Evolutionary conservation across 1,140 invertebrate genomes (phyloP).

Genomic region (Platyscapa corneri): DNA sequence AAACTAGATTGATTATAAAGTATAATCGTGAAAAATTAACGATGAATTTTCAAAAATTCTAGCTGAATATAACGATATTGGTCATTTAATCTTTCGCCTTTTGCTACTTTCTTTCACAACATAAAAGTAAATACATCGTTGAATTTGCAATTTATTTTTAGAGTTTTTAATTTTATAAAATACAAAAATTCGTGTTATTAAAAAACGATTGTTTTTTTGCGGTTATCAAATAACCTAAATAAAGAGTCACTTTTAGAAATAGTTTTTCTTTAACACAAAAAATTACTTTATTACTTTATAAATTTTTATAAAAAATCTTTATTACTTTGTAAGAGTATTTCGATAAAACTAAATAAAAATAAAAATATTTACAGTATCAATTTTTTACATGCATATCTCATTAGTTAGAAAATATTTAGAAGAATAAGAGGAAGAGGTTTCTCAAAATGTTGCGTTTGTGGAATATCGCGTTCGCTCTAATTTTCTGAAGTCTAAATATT

Average conservation of each 20-base stretch:
- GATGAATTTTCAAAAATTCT: slow-evolving; percentile 15
- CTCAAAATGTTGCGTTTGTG: background rate
- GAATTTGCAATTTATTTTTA: background rate
- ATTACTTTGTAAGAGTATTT: background rate
- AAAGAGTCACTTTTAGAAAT: no score
- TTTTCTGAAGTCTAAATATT: no score
- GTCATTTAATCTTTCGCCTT: background rate
- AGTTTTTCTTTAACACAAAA: no score
- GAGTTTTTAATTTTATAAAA: background rate
- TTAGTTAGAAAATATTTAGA: background rate
- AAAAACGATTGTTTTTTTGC: no score
- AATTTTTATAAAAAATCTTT: no score
- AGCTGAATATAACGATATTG: background rate
- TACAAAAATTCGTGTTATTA: no score
- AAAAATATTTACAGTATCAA: background rate
- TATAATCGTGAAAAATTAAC: background rate
- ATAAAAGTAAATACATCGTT: background rate
- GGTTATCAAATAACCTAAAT: no score
- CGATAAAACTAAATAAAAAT: background rate
- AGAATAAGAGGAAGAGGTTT: no score
- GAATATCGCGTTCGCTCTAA: no score
- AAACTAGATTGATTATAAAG: background rate
- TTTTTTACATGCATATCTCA: background rate
- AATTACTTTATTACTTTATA: no score
- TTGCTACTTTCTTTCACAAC: background rate